These are phyloP conservation scores for Parauchenoglanis punctatus DNA, from an alignment of 2,797 vertebrate species.

Conservation along the genomic window DNA sequence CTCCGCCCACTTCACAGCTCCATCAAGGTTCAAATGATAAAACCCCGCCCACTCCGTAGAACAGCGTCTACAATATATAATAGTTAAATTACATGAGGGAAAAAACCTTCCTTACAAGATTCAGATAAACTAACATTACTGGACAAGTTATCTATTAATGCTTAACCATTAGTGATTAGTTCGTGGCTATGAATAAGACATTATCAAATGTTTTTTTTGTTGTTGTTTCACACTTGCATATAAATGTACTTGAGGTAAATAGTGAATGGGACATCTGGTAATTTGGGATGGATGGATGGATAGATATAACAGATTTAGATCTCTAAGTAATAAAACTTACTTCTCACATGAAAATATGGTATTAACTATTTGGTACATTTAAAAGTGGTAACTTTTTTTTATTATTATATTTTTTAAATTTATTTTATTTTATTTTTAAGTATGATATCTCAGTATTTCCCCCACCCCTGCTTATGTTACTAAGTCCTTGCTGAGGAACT, in stretches of 20 bases:
- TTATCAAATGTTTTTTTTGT: neutral
- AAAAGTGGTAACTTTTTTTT: neutral
- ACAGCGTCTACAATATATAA: too few relatives aligned
- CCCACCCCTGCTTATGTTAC: too few relatives aligned
- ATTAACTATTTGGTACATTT: neutral
- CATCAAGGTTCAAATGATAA: neutral
- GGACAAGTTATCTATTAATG: neutral
- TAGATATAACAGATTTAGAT: neutral
- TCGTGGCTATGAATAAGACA: neutral
- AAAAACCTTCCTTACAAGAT: neutral
- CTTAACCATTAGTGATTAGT: neutral
- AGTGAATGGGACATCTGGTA: too few relatives aligned
- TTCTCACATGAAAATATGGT: too few relatives aligned
- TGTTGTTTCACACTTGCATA: neutral
- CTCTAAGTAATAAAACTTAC: too few relatives aligned
- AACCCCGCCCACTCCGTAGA: neutral
- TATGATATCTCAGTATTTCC: too few relatives aligned
- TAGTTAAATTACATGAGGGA: too few relatives aligned
- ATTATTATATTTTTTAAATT: too few relatives aligned
- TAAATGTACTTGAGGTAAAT: neutral
- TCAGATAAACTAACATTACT: neutral
- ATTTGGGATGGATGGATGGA: neutral
- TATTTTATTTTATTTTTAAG: too few relatives aligned
- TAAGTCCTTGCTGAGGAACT: neutral
- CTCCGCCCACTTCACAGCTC: constrained; percentile 28